Base-by-base conservation (phyloP, 2,797 vertebrate species). In the Euthynnus affinis region DNA sequence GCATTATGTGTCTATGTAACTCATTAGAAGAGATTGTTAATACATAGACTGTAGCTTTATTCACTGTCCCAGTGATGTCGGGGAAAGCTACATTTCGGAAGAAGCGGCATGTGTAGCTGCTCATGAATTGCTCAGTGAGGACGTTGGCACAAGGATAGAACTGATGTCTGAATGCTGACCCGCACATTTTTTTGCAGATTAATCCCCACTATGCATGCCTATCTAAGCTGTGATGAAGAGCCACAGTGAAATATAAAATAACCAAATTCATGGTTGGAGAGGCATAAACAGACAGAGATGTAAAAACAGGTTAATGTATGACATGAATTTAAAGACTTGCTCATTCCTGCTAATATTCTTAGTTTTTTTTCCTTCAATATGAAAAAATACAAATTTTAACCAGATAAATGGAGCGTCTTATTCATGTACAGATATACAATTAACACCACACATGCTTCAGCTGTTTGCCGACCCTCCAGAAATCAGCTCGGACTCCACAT, bases 121-220 rank as follows among this genome's bases (percentile, higher is more conserved):
- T 37, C 37, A 37, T 4, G 22, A 55, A 48, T 62, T 1, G 0
- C n/a, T 23, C 34, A 46, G 53, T 25, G 25, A 42, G 13, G 4
- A 25, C 53, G 65, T 53, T 1, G 66, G 5, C 15, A 25, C 34
- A 23, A 52, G 27, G 32, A n/a, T n/a, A 34, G 59, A 3, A n/a
- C 18, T 23, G 40, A 9, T 2, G 29, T 52, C 17, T 77, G 6
- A 53, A 72, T 6, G 40, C 56, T 48, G 52, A 68, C 42, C 4
- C 42, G 18, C 18, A 66, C 15, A 66, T 49, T 56, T 49, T 56
- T 70, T 49, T 60, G 14, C 40, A 42, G 22, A 18, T 52, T 40
- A 49, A 56, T 64, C 22, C 22, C 13, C 12, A 13, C 6, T 32
- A 55, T 71, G 6, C 44, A 17, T 40, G 20, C 6, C 0, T 46